Base-by-base conservation (phyloP, 1,140 invertebrate species). In the Drosophila persimilis region DNA sequence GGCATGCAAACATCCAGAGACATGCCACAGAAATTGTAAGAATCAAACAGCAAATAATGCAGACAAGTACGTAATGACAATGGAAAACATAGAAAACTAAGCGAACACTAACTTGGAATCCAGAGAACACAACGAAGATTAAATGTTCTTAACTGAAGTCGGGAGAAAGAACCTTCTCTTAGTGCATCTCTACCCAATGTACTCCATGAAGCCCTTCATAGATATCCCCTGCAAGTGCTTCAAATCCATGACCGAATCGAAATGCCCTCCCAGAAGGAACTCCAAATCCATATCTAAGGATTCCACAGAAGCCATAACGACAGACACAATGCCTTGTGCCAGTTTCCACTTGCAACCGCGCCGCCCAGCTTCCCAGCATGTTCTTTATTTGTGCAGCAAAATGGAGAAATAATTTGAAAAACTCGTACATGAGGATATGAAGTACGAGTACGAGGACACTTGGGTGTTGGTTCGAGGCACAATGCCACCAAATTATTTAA, bases 401-500 rank as follows among this genome's bases (percentile, higher is more conserved):
- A 86, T 85, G 81, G 71, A 81, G 81, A 85, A 85, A 85, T 85
- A 85, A 85, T 85, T 85, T 81, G 73, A 85, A 80, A 84, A 55
- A 26, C 24, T 5, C 24, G 24, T 52, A 39, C 47, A 64, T 31
- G 66, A 54, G 31, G 8, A 26, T 26, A 58, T 57, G 45, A 20
- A 77, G 7, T 2, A 31, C 29, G 7, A 31, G 31, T 9, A 65
- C 62, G 55, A 31, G 55, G 47, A 51, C 39, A 70, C 57, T 57
- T 47, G 41, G 59, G 46, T 45, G 53, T 58, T 84, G 81, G 77
- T 85, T 73, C 78, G 81, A 85, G 31, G 80, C 83, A 86, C 81
- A 86, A 88, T 86, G 83, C 78, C 83, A 77, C 78, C 83, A 86
- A 88, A 86, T 86, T 86, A 86, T 86, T 86, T 86, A 83, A 88